Evolutionary conservation across 1,140 invertebrate genomes (phyloP).

Genomic region (Brachionus sp.): DNA sequence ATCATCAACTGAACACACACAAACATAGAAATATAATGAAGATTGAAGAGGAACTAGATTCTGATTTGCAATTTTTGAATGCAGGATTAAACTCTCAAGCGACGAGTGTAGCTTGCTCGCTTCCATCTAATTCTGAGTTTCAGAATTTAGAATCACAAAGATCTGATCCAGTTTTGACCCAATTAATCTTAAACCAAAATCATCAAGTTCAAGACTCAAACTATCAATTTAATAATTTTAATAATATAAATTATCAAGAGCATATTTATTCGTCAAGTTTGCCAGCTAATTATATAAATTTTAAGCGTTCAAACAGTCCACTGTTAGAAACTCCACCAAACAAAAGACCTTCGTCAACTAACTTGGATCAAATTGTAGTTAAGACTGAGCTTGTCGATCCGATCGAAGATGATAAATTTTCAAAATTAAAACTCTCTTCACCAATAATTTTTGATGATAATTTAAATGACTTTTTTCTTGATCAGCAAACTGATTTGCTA

Average conservation of each 20-base stretch:
- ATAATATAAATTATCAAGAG: not conserved
- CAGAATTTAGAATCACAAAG: not conserved
- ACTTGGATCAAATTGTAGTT: not conserved
- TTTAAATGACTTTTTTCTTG: slow-evolving; percentile 19
- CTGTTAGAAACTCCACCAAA: not conserved
- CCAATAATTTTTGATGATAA: not conserved
- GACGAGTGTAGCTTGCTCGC: not conserved
- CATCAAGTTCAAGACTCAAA: not conserved
- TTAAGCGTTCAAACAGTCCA: slow-evolving; percentile 1
- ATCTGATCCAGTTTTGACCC: slow-evolving; percentile 23
- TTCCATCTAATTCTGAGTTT: not conserved
- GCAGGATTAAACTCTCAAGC: not conserved
- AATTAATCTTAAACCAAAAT: not conserved
- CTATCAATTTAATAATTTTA: not conserved
- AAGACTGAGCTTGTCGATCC: not conserved
- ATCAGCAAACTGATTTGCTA: not conserved
- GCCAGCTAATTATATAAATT: not conserved
- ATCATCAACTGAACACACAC: not conserved
- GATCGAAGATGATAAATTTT: not conserved
- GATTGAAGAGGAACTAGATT: slow-evolving; percentile 13
- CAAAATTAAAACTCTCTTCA: not conserved
- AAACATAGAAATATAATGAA: slow-evolving; percentile 35
- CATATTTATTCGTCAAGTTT: slow-evolving; percentile 12
- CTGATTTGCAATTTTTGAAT: slow-evolving; percentile 9
- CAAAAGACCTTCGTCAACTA: not conserved